A percentile compares a stretch with the other conserved stretches of the same genome.
Evolutionary conservation across 2,888 invertebrate genomes (phyloP).

Genomic region (Lasioglossum malachurum): DNA sequence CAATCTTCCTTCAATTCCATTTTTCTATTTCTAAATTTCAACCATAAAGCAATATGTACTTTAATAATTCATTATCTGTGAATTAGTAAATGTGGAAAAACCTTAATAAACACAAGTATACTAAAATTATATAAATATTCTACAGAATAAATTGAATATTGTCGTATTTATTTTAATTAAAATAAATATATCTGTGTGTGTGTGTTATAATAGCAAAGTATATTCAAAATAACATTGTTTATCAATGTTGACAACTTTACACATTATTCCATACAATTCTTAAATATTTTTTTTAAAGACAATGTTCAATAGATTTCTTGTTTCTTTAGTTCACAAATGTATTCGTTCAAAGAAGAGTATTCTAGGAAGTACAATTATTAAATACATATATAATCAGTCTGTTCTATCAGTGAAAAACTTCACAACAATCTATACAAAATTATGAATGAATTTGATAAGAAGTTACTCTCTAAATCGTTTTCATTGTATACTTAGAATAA

Average conservation of each 20-base stretch:
- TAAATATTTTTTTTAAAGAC: no score
- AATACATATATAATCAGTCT: slow-evolving; percentile 4
- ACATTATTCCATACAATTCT: no score
- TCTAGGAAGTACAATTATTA: neutral
- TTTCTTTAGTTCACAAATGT: neutral
- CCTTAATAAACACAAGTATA: neutral
- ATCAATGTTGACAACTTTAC: no score
- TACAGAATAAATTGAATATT: no score
- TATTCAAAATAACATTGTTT: no score
- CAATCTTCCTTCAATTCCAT: neutral
- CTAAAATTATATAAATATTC: no score
- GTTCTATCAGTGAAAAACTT: neutral
- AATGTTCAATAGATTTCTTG: neutral
- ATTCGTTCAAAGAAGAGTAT: neutral
- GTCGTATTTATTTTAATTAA: no score
- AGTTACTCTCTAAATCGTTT: neutral
- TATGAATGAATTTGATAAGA: neutral
- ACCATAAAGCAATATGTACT: neutral
- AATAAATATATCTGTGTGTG: no score
- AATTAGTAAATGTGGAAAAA: neutral
- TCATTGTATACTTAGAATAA: neutral
- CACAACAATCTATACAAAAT: neutral
- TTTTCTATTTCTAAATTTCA: neutral
- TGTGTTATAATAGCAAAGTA: no score
- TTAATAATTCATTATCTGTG: neutral